A percentile compares a stretch with the other conserved stretches of the same genome.
phyloP scores from a whole-genome alignment of 2,888 invertebrate genomes.

The Dioctria rufipes region DNA sequence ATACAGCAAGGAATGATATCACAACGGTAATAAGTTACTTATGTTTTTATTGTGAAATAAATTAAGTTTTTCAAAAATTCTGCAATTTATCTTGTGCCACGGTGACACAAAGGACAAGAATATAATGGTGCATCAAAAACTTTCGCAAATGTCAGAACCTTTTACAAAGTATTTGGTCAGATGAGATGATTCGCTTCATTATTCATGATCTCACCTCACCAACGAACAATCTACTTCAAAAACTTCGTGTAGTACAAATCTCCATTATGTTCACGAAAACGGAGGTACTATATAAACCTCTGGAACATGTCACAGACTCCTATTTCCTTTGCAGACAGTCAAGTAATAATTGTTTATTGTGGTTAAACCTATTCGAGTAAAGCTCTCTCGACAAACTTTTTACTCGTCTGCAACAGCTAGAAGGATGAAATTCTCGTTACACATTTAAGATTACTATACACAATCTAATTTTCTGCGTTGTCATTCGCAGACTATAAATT shows the following conservation, averaged over 20 bases:
- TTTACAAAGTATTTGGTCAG: slow-evolving; percentile 3
- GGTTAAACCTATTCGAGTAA: slow-evolving; percentile 8
- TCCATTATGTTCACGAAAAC: not conserved
- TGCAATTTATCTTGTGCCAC: not conserved
- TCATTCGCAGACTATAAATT: slow-evolving; percentile 40
- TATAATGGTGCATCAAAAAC: not conserved
- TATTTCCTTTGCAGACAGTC: slow-evolving; percentile 19
- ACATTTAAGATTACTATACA: slow-evolving; percentile 20
- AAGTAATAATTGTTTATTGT: slow-evolving; percentile 29
- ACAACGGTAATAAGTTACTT: too few species aligned
- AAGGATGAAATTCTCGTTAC: slow-evolving; percentile 16
- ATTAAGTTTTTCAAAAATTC: too few species aligned
- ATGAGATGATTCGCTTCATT: slow-evolving; percentile 1
- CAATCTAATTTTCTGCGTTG: slow-evolving; percentile 42
- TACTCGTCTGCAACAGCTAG: not conserved
- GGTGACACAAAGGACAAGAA: not conserved
- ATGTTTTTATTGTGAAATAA: too few species aligned
- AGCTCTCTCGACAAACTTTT: slow-evolving; percentile 4
- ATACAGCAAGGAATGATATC: too few species aligned
- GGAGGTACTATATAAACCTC: not conserved
- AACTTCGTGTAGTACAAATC: slow-evolving; percentile 2
- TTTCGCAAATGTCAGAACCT: not conserved
- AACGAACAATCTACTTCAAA: not conserved
- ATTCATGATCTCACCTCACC: not conserved
- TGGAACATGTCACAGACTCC: slow-evolving; percentile 19